Evolutionary conservation across 2,888 invertebrate genomes (phyloP).

Genomic region (Drosophila incognita): DNA sequence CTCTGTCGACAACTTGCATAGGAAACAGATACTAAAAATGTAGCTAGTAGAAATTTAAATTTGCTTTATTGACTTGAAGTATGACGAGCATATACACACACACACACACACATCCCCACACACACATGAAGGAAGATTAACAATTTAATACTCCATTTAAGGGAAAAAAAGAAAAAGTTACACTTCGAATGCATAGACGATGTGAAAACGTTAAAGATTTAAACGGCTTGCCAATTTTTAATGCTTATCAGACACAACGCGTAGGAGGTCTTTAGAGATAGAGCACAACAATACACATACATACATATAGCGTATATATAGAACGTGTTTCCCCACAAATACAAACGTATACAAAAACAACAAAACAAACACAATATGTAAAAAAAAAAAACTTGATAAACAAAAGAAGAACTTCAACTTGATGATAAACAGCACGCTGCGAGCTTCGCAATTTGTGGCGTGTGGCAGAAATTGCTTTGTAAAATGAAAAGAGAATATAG

Average conservation of each 20-base stretch:
- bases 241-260: conserved; percentile 73
- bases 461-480: conserved; percentile 63
- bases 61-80: conserved; percentile 64
- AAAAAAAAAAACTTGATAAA: conserved; percentile 68
- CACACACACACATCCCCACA: conserved; percentile 33
- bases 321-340: conserved; percentile 52
- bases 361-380: conserved; percentile 60
- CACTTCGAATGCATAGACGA: conserved; percentile 42
- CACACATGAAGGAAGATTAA: conserved; percentile 49
- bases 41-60: conserved; percentile 77
- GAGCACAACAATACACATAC: conserved; percentile 60
- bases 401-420: conserved; percentile 25
- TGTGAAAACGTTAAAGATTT: conserved; percentile 32
- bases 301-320: conserved; percentile 46
- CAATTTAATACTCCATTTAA: conserved; percentile 72
- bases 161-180: conserved; percentile 21
- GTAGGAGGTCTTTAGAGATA: conserved; percentile 69
- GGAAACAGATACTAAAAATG: conserved; percentile 50
- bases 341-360: conserved; percentile 50
- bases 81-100: conserved; percentile 24
- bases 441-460: background rate
- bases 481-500: conserved; percentile 52
- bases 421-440: conserved; percentile 35
- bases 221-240: conserved; percentile 71
- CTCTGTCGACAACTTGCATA: conserved; percentile 18